Base-by-base conservation (phyloP, 2,888 invertebrate genomes). In the Aplocera efformata region DNA sequence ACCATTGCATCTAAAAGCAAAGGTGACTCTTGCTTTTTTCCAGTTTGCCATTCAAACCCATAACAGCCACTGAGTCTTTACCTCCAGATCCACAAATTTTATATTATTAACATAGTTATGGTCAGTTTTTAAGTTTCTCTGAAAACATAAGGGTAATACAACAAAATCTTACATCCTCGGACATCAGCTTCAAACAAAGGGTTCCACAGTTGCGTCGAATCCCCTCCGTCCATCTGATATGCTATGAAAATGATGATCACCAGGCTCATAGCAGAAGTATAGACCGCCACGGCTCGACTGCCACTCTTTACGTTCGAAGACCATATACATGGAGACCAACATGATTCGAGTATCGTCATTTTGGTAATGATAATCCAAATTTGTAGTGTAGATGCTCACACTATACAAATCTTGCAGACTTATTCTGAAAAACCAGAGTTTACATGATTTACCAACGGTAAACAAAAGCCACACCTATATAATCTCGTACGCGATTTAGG, bases 301-400 rank as follows among this genome's bases (percentile, higher is more conserved):
- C 95, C 96, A 20, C 91, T 90, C 72, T 93, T 94, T 3, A 96
- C 90, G 61, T 91, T 91, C 42, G 94, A 92, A 26, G 94, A 93
- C 94, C 96, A 96, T 63, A 96, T 93, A 63, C 93, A 94, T 42
- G 96, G 96, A 4, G 96, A 94, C 96, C 96, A 96, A 72, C 95
- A 96, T 0, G 95, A 93, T 60, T 92, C 88, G 37, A 96, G 63
- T 7, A 93, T 72, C 10, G 91, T 91, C 94, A 95, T 95, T 66
- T 74, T 91, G 31, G 1, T 3, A 48, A 26, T 51, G 51, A n/a
- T n/a, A n/a, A n/a, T n/a, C n/a, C n/a, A n/a, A n/a, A n/a, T n/a
- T n/a, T n/a, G n/a, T n/a, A n/a, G n/a, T n/a, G n/a, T n/a, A n/a
- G n/a, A n/a, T n/a, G n/a, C n/a, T n/a, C n/a, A n/a, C 52, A 21